Conservation (phyloP, 2,888 invertebrate genomes). For the Tenthredo scrophulariae region DNA sequence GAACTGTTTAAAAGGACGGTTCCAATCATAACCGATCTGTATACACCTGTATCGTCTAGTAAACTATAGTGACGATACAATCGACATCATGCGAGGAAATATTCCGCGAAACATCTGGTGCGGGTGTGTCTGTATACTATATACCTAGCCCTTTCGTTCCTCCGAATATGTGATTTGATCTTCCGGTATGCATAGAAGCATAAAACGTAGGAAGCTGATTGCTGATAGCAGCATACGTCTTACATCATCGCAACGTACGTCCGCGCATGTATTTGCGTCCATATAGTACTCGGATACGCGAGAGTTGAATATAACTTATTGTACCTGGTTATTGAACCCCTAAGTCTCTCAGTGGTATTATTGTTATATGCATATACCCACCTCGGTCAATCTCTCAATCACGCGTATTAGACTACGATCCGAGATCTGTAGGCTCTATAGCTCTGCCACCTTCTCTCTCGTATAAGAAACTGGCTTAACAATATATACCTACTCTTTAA, state of each 20-base stretch:
- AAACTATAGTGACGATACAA: background rate
- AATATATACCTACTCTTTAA: background rate
- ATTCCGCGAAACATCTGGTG: background rate
- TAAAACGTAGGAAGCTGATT: background rate
- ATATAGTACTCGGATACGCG: background rate
- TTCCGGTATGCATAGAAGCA: too few species aligned
- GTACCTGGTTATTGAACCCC: slow-evolving; percentile 73
- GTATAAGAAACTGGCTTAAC: background rate
- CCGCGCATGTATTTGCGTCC: background rate
- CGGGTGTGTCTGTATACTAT: background rate
- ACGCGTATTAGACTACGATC: slow-evolving; percentile 5
- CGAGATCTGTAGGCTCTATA: background rate
- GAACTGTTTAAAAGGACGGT: background rate
- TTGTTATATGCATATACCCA: background rate
- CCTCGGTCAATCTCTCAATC: slow-evolving; percentile 5
- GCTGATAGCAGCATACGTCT: background rate
- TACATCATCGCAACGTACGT: background rate
- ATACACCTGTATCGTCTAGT: background rate
- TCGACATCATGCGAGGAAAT: background rate
- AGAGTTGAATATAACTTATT: slow-evolving; percentile 63
- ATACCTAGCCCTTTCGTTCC: background rate
- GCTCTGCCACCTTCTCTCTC: background rate
- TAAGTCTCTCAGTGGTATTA: slow-evolving; percentile 62
- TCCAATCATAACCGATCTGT: background rate
- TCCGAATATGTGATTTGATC: background rate